phyloP scores from a whole-genome alignment of 2,113 vertebrate species.

The Trinectes maculatus region DNA sequence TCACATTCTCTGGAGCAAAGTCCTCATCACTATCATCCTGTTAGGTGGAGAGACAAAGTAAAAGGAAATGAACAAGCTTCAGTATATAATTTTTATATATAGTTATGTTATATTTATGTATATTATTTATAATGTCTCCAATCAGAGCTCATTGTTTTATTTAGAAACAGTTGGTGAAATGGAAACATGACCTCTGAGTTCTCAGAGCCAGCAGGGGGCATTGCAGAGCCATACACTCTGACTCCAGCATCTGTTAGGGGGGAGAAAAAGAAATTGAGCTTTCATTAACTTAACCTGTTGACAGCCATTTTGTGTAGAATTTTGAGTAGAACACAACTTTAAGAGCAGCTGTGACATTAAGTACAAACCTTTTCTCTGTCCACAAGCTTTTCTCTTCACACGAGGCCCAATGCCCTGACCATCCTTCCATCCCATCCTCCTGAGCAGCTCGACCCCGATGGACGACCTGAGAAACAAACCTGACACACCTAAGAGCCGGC shows the following conservation, averaged over 20 bases:
- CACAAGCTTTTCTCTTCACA: slow-evolving; percentile 87
- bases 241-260: slow-evolving; percentile 73
- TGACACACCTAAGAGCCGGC: slow-evolving; percentile 3
- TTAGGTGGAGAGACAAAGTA: rapidly evolving
- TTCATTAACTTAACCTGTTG: background rate
- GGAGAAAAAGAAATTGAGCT: background rate
- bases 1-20: slow-evolving; percentile 90
- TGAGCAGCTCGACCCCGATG: slow-evolving; percentile 90
- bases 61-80: background rate
- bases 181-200: slow-evolving; percentile 88
- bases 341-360: background rate
- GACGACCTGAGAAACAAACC: slow-evolving; percentile 81
- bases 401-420: slow-evolving; percentile 95
- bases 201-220: slow-evolving; percentile 84
- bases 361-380: slow-evolving; percentile 83
- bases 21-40: slow-evolving; percentile 85
- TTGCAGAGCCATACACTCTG: slow-evolving; percentile 80
- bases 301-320: no score
- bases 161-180: no score
- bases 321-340: background rate
- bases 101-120: no score
- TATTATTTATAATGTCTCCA: no score
- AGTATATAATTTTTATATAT: no score
- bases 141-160: no score
- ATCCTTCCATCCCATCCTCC: slow-evolving; percentile 96